Evolutionary conservation across 2,113 vertebrate genomes (phyloP).

Genomic region (Neogobius melanostomus): DNA sequence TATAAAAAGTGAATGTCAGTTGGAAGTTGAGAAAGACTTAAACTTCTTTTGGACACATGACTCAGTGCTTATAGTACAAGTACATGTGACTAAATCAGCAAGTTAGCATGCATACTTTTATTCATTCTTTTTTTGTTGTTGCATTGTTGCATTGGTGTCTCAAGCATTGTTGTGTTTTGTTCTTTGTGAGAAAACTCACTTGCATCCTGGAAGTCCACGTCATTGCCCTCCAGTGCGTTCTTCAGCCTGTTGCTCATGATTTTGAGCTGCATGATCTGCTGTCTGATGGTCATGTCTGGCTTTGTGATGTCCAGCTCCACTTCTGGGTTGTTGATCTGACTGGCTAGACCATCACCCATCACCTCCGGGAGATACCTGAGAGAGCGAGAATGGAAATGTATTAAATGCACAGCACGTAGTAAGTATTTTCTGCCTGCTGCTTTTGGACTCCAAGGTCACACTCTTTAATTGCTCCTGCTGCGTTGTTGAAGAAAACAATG

Average conservation of each 20-base stretch:
- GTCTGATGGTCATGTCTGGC: slow-evolving; percentile 93
- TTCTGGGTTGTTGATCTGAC: slow-evolving; percentile 97
- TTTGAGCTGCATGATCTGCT: slow-evolving; percentile 97
- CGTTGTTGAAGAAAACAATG: too few species aligned
- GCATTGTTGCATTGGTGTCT: neutral
- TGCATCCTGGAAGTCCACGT: slow-evolving; percentile 92
- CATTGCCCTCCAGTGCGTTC: slow-evolving; percentile 83
- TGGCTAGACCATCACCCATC: slow-evolving; percentile 94
- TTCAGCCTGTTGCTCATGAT: slow-evolving; percentile 93
- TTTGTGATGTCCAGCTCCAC: slow-evolving; percentile 99
- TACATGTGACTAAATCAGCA: too few species aligned
- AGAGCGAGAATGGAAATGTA: neutral
- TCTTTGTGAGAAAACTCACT: slow-evolving; percentile 48
- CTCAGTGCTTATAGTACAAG: too few species aligned
- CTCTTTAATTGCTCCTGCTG: too few species aligned
- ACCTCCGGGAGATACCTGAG: slow-evolving; percentile 91
- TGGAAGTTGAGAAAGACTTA: too few species aligned
- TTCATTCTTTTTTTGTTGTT: neutral
- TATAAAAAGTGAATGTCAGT: too few species aligned
- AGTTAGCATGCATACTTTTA: neutral
- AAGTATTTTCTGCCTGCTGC: too few species aligned
- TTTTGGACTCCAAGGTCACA: too few species aligned
- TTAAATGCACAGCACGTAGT: too few species aligned
- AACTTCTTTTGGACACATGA: too few species aligned
- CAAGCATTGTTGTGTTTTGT: too few species aligned